Base-by-base conservation (phyloP, 2,888 invertebrate species). In the Netelia fuscicornis region DNA sequence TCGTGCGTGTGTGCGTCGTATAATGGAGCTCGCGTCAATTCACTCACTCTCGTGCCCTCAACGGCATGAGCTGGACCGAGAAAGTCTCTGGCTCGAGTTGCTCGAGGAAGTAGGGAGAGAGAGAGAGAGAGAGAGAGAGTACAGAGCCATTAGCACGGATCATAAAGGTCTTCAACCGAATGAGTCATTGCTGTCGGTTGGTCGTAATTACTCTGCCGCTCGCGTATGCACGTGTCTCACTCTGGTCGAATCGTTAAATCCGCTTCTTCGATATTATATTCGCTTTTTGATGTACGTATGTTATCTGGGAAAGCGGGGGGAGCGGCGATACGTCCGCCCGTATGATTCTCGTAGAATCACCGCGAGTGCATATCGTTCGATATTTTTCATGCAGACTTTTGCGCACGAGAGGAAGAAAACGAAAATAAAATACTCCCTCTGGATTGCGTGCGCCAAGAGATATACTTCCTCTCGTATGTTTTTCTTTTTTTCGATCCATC, bases 131-230 rank as follows among this genome's bases (percentile, higher is more conserved):
- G 76, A 71, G 80, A 56, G 85, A 81, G 64, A 81, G 80, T 81
- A 87, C 87, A 86, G 81, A 86, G 86, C 89, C 90, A 91, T 91
- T 91, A 90, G 88, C 90, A 87, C 88, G 89, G 89, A 91, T 90
- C 89, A 89, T 89, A 90, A 91, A 91, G 91, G 91, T 91, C 91
- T 89, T 89, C 90, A 89, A 91, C 90, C 91, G 88, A 90, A 88
- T 91, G 91, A 91, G 90, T 91, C 91, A 91, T 82, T 75, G 58
- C 87, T 84, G 44, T 62, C 52, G 86, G 87, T 90, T 88, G 13
- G n/a, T 13, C 88, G 90, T 90, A 88, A 91, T 91, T 91, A 89
- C 89, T 87, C 70, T 20, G 20, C 80, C 60, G 60, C 56, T 62
- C n/a, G 54, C 58, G 48, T 74, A 56, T 70, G 48, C 48, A 56